phyloP scores from a whole-genome alignment of 2,888 invertebrate species.

The Plebejus argus region DNA sequence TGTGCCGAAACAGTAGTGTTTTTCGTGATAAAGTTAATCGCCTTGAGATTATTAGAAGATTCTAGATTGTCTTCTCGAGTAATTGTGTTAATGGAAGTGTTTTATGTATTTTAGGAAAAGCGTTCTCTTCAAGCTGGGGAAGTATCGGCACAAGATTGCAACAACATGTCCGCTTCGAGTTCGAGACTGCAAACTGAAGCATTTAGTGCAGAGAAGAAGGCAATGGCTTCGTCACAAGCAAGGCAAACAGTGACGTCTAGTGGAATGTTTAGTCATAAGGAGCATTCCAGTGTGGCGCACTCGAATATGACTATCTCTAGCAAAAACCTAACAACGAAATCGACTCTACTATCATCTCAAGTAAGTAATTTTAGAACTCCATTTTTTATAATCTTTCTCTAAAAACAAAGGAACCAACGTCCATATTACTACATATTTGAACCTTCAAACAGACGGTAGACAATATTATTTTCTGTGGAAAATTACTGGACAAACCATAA shows the following conservation, averaged over 20 bases:
- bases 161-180: slow-evolving; percentile 91
- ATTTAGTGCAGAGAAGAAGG: slow-evolving; percentile 91
- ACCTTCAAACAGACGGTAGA: neutral
- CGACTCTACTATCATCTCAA: slow-evolving; percentile 80
- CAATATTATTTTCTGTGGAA: neutral
- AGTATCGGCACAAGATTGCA: slow-evolving; percentile 91
- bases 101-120: slow-evolving; percentile 84
- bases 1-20: slow-evolving; percentile 51
- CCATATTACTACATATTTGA: neutral
- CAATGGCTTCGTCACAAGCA: slow-evolving; percentile 87
- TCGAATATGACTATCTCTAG: slow-evolving; percentile 90
- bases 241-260: slow-evolving; percentile 89
- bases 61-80: slow-evolving; percentile 38
- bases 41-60: slow-evolving; percentile 45
- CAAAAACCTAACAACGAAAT: slow-evolving; percentile 86
- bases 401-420: too few relatives aligned
- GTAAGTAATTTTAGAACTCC: slow-evolving; percentile 46
- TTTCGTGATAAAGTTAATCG: slow-evolving; percentile 58
- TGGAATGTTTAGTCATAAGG: slow-evolving; percentile 89
- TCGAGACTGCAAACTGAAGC: slow-evolving; percentile 92
- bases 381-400: neutral
- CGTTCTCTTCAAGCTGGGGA: slow-evolving; percentile 91
- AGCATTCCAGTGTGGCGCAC: slow-evolving; percentile 85
- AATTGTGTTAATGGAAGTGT: slow-evolving; percentile 35
- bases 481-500: neutral